A percentile compares a stretch with the other conserved stretches of the same genome.
These are phyloP conservation scores for Mimachlamys varia DNA, from an alignment of 2,888 invertebrate species.

Conservation along the genomic window DNA sequence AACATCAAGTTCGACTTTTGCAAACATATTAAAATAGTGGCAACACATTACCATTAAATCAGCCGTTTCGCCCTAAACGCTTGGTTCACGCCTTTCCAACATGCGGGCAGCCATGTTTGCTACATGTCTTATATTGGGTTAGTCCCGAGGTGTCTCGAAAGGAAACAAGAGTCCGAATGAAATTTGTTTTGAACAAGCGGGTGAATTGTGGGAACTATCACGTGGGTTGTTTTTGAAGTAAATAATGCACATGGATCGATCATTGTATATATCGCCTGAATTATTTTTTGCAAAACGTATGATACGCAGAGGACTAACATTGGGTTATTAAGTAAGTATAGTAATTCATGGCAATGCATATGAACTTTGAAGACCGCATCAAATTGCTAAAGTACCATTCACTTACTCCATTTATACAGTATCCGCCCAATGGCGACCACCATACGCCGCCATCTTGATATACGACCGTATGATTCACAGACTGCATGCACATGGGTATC, in stretches of 20 bases:
- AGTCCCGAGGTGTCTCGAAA: not conserved
- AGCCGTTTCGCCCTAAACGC: not conserved
- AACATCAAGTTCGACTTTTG: not conserved
- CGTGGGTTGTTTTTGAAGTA: conserved; percentile 29
- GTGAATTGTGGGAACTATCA: conserved; percentile 36
- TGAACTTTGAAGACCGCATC: not conserved
- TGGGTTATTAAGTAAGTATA: not conserved
- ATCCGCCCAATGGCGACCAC: conserved; percentile 2
- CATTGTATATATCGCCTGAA: not conserved
- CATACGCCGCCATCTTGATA: not conserved
- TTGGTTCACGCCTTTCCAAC: not conserved
- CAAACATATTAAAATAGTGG: not conserved
- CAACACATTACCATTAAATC: not conserved
- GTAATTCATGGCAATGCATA: not conserved
- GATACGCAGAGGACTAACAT: not conserved
- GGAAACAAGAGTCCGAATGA: not conserved
- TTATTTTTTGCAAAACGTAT: not conserved
- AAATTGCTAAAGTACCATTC: not conserved
- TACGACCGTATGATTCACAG: not conserved
- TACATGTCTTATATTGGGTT: not conserved
- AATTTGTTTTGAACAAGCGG: not conserved
- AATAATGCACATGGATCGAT: conserved; percentile 21
- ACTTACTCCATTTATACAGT: not conserved
- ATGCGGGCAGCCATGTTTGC: conserved; percentile 25
- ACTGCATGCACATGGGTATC: not conserved